phyloP scores from a whole-genome alignment of 2,797 vertebrate genomes.

The Anolis apletophallus region DNA sequence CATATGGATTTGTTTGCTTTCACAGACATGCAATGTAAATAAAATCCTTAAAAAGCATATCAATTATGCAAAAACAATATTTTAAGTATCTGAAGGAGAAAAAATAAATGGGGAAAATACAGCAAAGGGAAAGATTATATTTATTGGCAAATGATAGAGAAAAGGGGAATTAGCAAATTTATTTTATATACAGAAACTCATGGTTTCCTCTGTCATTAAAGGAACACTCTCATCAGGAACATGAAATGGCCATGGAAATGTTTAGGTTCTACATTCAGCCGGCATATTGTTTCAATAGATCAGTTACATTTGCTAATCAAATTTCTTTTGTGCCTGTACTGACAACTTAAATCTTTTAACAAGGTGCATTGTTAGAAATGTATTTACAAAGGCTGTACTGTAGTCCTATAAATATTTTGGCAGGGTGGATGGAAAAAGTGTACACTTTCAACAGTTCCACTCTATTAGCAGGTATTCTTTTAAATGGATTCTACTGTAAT shows the following conservation, averaged over 20 bases:
- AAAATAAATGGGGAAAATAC: background rate
- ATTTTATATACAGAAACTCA: background rate
- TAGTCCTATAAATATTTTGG: constrained; percentile 63
- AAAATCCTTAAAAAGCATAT: no score
- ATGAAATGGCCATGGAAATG: constrained; percentile 20
- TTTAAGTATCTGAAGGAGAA: background rate
- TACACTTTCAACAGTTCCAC: constrained; percentile 59
- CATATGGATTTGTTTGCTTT: no score
- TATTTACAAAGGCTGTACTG: constrained; percentile 51
- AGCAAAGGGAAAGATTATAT: background rate
- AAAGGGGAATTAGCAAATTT: background rate
- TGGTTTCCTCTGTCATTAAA: background rate
- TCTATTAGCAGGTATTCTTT: constrained; percentile 71
- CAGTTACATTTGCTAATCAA: constrained; percentile 28
- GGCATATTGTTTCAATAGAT: constrained; percentile 40
- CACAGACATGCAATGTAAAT: no score
- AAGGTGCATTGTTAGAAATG: constrained; percentile 4
- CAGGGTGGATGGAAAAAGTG: constrained; percentile 64
- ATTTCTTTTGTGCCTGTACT: constrained; percentile 42
- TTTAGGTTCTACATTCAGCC: constrained; percentile 33
- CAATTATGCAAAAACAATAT: background rate
- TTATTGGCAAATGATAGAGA: background rate
- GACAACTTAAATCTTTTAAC: constrained; percentile 24
- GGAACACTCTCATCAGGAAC: background rate
- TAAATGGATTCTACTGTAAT: constrained; percentile 62